Evolutionary conservation across 2,888 invertebrate species (phyloP), one percentile per base, ranked within the genome.

Genomic region (Drosophila setosimentum): DNA sequence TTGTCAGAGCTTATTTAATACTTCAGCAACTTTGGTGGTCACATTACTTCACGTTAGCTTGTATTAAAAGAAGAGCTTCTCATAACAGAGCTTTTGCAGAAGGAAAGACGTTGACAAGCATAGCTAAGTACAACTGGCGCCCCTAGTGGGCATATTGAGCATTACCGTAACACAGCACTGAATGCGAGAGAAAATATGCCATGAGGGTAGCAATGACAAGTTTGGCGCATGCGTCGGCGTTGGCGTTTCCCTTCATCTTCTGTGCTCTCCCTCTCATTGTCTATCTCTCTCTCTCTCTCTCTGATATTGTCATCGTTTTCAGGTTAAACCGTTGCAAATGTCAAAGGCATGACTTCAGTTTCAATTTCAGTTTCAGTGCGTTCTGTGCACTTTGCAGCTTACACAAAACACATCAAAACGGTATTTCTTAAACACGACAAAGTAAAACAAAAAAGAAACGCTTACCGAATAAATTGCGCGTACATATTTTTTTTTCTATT

Each of bases 351-450:
- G 74, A 70, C 68, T 77, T 74, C 58, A 75, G 82, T 82, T 82
- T 79, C 76, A 69, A 73, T 74, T 75, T 78, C 53, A 68, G 76
- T 78, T 78, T 79, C 68, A 79, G 73, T 82, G 86, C 74, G 83
- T 82, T 83, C 75, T 80, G 73, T 73, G 80, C 68, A 74, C 75
- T 68, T 76, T 32, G 68, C 64, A 74, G 68, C 63, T 65, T 68
- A 53, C 21, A 65, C 32, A 54, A 67, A 58, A 45, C 45, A 42
- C 49, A 55, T 32, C 11, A 27, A 32, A 77, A 76, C 77, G 65
- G 73, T 73, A 69, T 64, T 68, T 29, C 30, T 48, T 21, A 55
- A 66, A 66, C 54, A 63, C 68, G 73, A 49, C 30, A 73, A 53
- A 73, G 55, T 57, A 73, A 30, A 63, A 49, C 27, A 49, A 61